Evolutionary conservation across 2,113 vertebrate genomes (phyloP).

Genomic region (Artemisiospiza belli): DNA sequence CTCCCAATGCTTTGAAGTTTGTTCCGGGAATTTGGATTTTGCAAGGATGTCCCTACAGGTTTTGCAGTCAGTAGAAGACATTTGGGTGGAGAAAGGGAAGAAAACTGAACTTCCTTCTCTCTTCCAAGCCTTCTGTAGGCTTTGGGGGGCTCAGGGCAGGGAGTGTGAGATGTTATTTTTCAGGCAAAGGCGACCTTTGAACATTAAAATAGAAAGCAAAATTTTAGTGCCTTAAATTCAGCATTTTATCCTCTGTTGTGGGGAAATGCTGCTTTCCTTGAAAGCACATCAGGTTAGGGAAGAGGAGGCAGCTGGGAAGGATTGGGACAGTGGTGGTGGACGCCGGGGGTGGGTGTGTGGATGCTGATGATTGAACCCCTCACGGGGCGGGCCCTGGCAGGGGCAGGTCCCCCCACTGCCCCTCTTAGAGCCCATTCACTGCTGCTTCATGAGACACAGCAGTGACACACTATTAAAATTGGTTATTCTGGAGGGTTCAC

Average conservation of each 20-base stretch:
- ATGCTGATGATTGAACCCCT: background rate
- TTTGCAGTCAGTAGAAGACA: conserved; percentile 39
- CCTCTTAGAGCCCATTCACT: background rate
- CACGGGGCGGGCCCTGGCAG: background rate
- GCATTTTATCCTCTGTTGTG: background rate
- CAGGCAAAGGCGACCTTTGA: background rate
- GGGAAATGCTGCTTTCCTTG: background rate
- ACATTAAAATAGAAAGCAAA: background rate
- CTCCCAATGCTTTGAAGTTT: conserved; percentile 59
- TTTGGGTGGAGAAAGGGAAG: conserved; percentile 6
- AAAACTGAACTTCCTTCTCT: conserved; percentile 27
- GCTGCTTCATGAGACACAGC: conserved; percentile 4
- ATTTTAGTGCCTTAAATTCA: background rate
- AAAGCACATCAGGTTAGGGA: background rate
- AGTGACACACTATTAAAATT: conserved; percentile 12
- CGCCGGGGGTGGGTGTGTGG: background rate
- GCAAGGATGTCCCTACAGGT: conserved; percentile 1
- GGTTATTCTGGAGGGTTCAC: conserved; percentile 38
- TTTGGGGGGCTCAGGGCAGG: background rate
- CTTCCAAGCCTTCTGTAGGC: background rate
- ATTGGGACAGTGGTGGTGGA: background rate
- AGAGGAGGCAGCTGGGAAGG: background rate
- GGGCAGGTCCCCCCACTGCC: background rate
- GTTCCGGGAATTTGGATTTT: conserved; percentile 40
- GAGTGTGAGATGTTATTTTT: background rate